Conservation (phyloP, 2,888 invertebrate species). For the Unio pictorum region DNA sequence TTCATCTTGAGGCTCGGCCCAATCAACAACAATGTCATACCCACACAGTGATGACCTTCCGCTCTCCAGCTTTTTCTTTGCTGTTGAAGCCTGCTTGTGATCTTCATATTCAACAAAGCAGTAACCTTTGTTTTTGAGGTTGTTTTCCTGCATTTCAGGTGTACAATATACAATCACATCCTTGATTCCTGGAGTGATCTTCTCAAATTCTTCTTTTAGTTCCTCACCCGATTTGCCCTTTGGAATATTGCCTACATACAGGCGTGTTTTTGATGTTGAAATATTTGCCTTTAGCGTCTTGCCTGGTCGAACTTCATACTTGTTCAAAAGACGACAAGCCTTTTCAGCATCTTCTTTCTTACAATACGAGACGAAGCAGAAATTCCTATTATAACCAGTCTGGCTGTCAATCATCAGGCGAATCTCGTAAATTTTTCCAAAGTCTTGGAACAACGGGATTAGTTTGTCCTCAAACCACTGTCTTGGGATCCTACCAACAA, state of each 20-base stretch:
- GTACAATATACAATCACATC: constrained; percentile 15
- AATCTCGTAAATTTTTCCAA: constrained; percentile 26
- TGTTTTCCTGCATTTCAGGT: constrained; percentile 15
- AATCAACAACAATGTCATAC: constrained; percentile 21
- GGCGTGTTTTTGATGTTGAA: constrained; percentile 23
- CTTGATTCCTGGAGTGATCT: constrained; percentile 17
- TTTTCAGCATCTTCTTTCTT: constrained; percentile 17
- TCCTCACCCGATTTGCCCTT: constrained; percentile 21
- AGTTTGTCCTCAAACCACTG: constrained; percentile 36
- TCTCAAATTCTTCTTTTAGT: constrained; percentile 9
- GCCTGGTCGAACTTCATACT: constrained; percentile 14
- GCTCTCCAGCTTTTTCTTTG: constrained; percentile 10
- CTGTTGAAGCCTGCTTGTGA: constrained; percentile 17
- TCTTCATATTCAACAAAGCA: constrained; percentile 23
- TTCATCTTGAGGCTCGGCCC: constrained; percentile 23
- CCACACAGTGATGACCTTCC: constrained; percentile 6
- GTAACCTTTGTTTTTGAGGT: constrained; percentile 27
- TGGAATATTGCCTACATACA: constrained; percentile 34
- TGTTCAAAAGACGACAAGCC: constrained; percentile 14
- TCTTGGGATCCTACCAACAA: constrained; percentile 20
- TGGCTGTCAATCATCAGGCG: constrained; percentile 28
- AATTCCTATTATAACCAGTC: constrained; percentile 25
- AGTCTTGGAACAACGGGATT: constrained; percentile 27
- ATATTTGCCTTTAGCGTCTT: constrained; percentile 25
- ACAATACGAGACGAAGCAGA: constrained; percentile 35